phyloP scores from a whole-genome alignment of 2,113 vertebrate genomes.

The Cisticola juncidis region DNA sequence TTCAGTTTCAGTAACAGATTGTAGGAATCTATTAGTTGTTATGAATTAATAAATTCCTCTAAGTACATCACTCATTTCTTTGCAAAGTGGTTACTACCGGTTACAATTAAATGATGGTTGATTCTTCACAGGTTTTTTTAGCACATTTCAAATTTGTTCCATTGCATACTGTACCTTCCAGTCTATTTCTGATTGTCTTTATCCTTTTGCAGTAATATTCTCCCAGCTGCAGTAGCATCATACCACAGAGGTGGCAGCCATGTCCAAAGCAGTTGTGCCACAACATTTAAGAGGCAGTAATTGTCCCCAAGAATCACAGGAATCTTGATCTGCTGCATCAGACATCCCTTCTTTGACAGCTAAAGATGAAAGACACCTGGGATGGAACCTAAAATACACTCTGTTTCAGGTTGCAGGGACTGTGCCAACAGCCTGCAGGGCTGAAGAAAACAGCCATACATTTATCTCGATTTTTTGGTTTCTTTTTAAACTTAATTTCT shows the following conservation, averaged over 20 bases:
- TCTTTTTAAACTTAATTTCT: neutral
- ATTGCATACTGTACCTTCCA: neutral
- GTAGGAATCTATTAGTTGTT: neutral
- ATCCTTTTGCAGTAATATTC: neutral
- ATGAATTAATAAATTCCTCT: neutral
- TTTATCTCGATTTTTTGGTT: neutral
- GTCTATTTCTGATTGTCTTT: neutral
- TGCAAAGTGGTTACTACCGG: neutral
- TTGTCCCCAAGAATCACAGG: constrained; percentile 24
- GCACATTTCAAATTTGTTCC: neutral
- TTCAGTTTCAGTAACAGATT: neutral
- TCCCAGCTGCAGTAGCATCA: neutral
- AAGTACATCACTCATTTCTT: neutral
- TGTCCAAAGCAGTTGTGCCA: neutral
- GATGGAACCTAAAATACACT: neutral
- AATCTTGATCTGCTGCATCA: constrained; percentile 31
- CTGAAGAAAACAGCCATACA: neutral
- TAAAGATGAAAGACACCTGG: neutral
- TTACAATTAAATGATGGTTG: neutral
- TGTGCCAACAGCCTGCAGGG: neutral
- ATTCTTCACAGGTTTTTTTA: neutral
- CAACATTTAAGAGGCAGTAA: neutral
- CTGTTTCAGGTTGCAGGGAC: neutral
- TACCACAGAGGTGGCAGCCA: neutral
- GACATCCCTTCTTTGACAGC: neutral